Conservation (phyloP, 1,140 invertebrate genomes). For the Macrobrachium nipponense region DNA sequence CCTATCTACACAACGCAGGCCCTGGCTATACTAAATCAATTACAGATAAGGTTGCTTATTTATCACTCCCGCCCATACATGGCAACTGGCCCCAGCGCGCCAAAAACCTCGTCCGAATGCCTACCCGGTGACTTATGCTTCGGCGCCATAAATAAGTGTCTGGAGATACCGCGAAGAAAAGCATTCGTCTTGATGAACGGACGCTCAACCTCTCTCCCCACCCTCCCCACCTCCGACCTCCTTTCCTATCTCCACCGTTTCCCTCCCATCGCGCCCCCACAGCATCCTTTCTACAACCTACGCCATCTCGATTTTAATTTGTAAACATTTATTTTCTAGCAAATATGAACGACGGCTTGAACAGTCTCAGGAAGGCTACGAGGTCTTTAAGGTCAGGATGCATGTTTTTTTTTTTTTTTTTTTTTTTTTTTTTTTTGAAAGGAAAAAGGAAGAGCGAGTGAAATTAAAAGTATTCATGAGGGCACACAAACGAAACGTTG, state of each 20-base stretch:
- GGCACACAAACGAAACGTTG: too few relatives aligned
- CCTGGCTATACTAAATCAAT: slow-evolving; percentile 27
- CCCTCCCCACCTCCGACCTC: background rate
- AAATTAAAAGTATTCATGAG: too few relatives aligned
- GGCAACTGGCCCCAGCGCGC: background rate
- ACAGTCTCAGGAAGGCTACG: too few relatives aligned
- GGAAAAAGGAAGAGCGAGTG: too few relatives aligned
- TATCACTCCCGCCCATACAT: slow-evolving; percentile 21
- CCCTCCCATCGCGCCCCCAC: background rate
- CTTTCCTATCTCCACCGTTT: background rate
- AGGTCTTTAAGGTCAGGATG: too few relatives aligned
- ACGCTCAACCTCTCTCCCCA: background rate
- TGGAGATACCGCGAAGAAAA: too few relatives aligned
- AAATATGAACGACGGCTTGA: too few relatives aligned
- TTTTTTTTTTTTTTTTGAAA: too few relatives aligned
- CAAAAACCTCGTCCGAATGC: background rate
- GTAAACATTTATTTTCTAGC: background rate
- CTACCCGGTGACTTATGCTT: background rate
- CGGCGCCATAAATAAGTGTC: background rate
- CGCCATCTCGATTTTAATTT: background rate
- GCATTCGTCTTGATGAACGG: too few relatives aligned
- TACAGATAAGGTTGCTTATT: slow-evolving; percentile 30
- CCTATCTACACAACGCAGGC: background rate
- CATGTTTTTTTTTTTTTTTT: too few relatives aligned
- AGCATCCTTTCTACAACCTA: background rate